Base-by-base conservation (phyloP, 2,797 vertebrate species). In the Acanthopagrus latus region DNA sequence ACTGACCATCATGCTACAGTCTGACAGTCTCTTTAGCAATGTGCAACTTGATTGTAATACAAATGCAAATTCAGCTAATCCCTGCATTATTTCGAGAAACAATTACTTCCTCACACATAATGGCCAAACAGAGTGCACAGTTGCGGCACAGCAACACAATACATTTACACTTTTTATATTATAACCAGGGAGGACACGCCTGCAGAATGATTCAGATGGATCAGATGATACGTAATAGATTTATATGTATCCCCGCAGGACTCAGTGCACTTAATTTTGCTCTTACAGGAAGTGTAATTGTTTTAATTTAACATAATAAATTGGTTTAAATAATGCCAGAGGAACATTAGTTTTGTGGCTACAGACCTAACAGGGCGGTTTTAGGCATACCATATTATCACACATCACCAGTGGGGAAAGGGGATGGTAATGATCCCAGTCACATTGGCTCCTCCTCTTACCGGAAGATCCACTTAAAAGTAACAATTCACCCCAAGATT, bases 391-490 rank as follows among this genome's bases (percentile, higher is more conserved):
- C 41, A 25, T 52, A 59, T 65, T 51, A 41, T 47, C 18, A 16
- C 43, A 25, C 12, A 56, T 57, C 63, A 69, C 1, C 20, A 57
- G 20, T 59, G 44, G 11, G 13, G 7, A 64, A n/a, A 47, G 1
- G 8, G 44, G 18, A 11, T 60, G 11, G 46, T 52, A 47, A 50
- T 7, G 1, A 29, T 76, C 43, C 33, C 18, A 14, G 21, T 5
- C 20, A 44, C 47, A 64, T 11, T 18, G 21, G 23, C 47, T 50
- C 23, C 16, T 47, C 43, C 73, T 20, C 5, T 63, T 57, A 44
- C 18, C 23, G 46, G 27, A 55, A 80, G 68, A 43, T 9, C n/a
- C 12, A 48, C 47, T 63, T 64, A 51, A 51, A 56, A 60, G 43
- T 12, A 48, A 18, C 23, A 64, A 27, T 33, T 33, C 29, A 33